Conservation (phyloP, 2,888 invertebrate species). For the Scaptomyza cyrtandrae region DNA sequence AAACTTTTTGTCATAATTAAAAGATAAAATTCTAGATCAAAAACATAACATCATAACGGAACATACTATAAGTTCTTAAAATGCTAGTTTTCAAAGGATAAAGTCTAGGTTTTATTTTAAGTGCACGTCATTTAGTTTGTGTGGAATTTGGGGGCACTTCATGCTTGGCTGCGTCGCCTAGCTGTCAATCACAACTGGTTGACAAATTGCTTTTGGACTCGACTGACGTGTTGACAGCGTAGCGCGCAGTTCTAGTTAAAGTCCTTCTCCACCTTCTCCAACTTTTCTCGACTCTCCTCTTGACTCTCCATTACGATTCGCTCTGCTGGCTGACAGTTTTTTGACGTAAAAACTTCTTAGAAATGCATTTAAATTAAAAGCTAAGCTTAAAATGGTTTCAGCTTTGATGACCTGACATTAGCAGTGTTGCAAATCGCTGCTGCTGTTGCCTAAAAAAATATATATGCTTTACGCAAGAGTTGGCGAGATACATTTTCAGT, state of each 20-base stretch:
- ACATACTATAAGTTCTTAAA: no score
- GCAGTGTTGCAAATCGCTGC: constrained; percentile 16
- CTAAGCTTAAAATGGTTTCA: constrained; percentile 21
- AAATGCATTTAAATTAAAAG: constrained; percentile 46
- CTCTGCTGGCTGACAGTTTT: constrained; percentile 17
- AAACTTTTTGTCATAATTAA: no score
- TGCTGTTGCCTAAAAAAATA: constrained; percentile 5
- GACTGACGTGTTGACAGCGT: constrained; percentile 67
- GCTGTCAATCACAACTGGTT: constrained; percentile 78
- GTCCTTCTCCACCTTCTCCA: neutral
- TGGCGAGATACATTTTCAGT: constrained; percentile 48
- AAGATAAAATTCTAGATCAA: no score
- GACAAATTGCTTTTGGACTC: constrained; percentile 78
- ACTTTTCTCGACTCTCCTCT: neutral
- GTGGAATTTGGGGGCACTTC: constrained; percentile 28
- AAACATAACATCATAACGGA: no score
- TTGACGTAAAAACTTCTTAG: constrained; percentile 31
- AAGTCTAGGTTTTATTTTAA: neutral
- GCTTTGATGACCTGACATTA: constrained; percentile 22
- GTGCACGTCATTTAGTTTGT: constrained; percentile 3
- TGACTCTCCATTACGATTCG: neutral
- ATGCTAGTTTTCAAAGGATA: no score
- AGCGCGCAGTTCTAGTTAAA: constrained; percentile 2
- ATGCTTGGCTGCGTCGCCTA: constrained; percentile 55
- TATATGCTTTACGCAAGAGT: constrained; percentile 18